Evolutionary conservation across 2,888 invertebrate species (phyloP).

Genomic region (Bellardia bayeri): DNA sequence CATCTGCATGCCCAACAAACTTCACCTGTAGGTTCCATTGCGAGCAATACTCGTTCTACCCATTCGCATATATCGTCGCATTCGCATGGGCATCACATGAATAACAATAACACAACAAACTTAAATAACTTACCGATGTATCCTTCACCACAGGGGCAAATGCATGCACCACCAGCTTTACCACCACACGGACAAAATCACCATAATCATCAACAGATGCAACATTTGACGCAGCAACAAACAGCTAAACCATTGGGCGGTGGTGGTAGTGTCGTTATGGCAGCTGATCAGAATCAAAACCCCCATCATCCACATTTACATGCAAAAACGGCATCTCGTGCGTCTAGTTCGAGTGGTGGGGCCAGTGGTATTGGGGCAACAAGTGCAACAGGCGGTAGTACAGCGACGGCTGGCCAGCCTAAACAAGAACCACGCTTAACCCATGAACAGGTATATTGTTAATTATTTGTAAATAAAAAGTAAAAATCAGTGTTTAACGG

Average conservation of each 20-base stretch:
- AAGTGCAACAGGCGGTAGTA: slow-evolving; percentile 85
- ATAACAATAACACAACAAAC: slow-evolving; percentile 73
- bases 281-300: slow-evolving; percentile 80
- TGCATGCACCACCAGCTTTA: slow-evolving; percentile 76
- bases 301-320: slow-evolving; percentile 83
- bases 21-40: slow-evolving; percentile 83
- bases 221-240: slow-evolving; percentile 74
- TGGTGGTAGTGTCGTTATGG: slow-evolving; percentile 16
- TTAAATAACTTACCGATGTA: slow-evolving; percentile 72
- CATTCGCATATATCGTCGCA: slow-evolving; percentile 78
- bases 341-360: slow-evolving; percentile 83
- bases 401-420: slow-evolving; percentile 76
- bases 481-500: too few relatives aligned
- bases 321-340: slow-evolving; percentile 81
- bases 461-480: too few relatives aligned
- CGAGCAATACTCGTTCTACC: slow-evolving; percentile 83
- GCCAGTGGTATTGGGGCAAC: slow-evolving; percentile 77
- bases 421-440: slow-evolving; percentile 94
- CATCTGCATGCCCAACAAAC: slow-evolving; percentile 84
- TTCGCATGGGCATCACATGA: slow-evolving; percentile 73
- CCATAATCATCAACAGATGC: slow-evolving; percentile 64
- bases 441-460: slow-evolving; percentile 89
- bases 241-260: slow-evolving; percentile 73
- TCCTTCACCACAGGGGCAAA: slow-evolving; percentile 76
- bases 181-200: slow-evolving; percentile 81